These are phyloP conservation scores for Noturus placidus DNA, from an alignment of 2,113 vertebrate genomes.

Conservation along the genomic window DNA sequence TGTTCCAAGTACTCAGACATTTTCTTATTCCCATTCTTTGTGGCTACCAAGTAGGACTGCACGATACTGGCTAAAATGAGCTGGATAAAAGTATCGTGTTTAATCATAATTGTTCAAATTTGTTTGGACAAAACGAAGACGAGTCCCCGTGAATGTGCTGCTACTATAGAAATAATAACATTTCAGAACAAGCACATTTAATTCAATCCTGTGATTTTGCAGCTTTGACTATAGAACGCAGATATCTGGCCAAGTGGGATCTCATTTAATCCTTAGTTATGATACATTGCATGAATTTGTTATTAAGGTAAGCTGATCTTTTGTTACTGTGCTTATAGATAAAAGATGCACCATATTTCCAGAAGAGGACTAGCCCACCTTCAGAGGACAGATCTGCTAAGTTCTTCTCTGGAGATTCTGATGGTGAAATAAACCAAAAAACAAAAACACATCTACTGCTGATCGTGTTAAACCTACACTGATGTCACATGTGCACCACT, in stretches of 20 bases:
- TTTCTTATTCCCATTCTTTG: neutral
- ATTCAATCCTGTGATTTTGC: neutral
- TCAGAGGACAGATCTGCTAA: conserved; percentile 82
- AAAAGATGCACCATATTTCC: conserved; percentile 92
- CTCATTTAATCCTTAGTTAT: neutral
- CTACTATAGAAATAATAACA: neutral
- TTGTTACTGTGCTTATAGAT: conserved; percentile 64
- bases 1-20: conserved; percentile 83
- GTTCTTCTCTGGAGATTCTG: conserved; percentile 81
- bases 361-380: conserved; percentile 86
- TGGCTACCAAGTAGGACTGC: neutral
- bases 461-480: no score
- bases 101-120: neutral
- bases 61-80: neutral
- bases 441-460: neutral
- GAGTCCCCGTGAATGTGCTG: neutral
- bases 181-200: neutral
- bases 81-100: neutral
- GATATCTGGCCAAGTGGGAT: neutral
- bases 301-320: neutral
- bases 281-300: neutral
- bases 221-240: neutral
- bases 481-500: neutral
- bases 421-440: conserved; percentile 61
- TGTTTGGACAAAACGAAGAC: neutral